phyloP scores from a whole-genome alignment of 2,113 vertebrate genomes.

The Tragulus kanchil region DNA sequence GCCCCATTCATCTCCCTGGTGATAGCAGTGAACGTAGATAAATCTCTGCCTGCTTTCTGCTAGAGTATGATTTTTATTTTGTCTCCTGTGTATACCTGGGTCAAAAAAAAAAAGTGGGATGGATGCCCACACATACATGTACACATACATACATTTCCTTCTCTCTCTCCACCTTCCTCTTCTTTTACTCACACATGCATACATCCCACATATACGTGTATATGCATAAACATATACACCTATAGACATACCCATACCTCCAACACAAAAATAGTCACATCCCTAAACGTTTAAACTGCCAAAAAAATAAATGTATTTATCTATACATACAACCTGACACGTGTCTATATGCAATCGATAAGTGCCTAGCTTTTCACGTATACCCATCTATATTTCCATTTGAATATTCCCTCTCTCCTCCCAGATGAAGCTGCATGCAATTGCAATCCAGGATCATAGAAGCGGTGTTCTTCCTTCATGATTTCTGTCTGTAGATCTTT shows the following conservation, averaged over 20 bases:
- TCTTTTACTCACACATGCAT: constrained; percentile 73
- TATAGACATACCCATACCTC: constrained; percentile 73
- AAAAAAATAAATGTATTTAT: constrained; percentile 48
- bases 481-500: constrained; percentile 77
- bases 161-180: constrained; percentile 59
- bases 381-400: constrained; percentile 73
- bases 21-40: constrained; percentile 94
- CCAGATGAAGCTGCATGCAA: constrained; percentile 86
- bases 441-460: constrained; percentile 77
- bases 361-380: constrained; percentile 67
- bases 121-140: constrained; percentile 61
- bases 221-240: constrained; percentile 75
- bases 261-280: constrained; percentile 62
- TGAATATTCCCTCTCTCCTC: constrained; percentile 85
- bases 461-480: constrained; percentile 76
- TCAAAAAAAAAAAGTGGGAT: constrained; percentile 85
- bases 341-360: constrained; percentile 59
- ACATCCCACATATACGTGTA: constrained; percentile 68
- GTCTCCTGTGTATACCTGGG: constrained; percentile 89
- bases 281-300: constrained; percentile 60
- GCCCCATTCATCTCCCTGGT: constrained; percentile 94
- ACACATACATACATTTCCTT: constrained; percentile 50
- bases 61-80: constrained; percentile 90
- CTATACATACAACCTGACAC: constrained; percentile 71
- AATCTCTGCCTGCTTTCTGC: constrained; percentile 92